Evolutionary conservation across 2,113 vertebrate species (phyloP), one percentile per base, ranked within the genome.

Genomic region (Suncus etruscus): DNA sequence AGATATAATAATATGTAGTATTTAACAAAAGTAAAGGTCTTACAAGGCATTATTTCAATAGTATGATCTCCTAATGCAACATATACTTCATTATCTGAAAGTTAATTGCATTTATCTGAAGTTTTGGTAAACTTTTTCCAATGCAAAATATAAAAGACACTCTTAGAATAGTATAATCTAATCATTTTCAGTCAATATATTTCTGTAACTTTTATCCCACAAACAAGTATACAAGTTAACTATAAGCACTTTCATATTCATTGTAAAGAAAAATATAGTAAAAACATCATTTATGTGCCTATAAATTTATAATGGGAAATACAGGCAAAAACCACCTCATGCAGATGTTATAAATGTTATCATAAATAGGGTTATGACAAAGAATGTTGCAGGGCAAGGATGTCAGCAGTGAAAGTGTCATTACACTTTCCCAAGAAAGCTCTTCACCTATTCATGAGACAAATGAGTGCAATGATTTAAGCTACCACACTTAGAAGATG

Each of bases 21-120:
- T 92, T 93, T 79, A 63, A 14, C 65, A 65, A 83, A 93, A 83
- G 2, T 39, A 25, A 90, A 65, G 48, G 3, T 54, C 39, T 82
- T 66, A 1, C 11, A 89, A 82, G n/a, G 11, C 3, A 78, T 58
- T 74, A 87, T 90, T 81, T 1, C 54, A 77, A n/a, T 39, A 66
- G 31, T 81, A 77, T 87, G 4, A 69, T 24, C 9, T 58, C 15
- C 22, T 29, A 86, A 25, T 29, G 22, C 15, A 84, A 51, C 66
- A 2, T 24, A 63, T 70, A 6, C 51, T 31, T 39, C 3, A 39
- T 39, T 39, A 39, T 39, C 39, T 39, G 39, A 39, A 39, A 39
- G 39, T 39, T 39, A 39, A 39, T 39, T 39, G 39, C 39, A 39
- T 78, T 93, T 87, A 11, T 18, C 8, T 29, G 47, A 24, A 58